Evolutionary conservation across 1,140 invertebrate species (phyloP).

Genomic region (Papilio aristodemus): DNA sequence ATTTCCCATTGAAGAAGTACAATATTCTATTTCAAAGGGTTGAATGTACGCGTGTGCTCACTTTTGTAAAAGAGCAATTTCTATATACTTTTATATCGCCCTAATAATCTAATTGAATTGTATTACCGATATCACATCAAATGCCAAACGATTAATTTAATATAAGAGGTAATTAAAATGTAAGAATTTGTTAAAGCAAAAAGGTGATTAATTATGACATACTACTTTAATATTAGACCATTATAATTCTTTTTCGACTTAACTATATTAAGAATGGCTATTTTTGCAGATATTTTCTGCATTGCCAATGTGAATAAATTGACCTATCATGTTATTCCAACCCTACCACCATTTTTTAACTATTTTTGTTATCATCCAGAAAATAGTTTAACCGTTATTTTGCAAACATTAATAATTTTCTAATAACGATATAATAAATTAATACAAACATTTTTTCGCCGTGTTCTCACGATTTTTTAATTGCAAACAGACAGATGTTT

Average conservation of each 20-base stretch:
- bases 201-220: no score
- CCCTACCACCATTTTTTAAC: no score
- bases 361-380: no score
- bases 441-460: conserved; percentile 56
- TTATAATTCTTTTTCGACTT: no score
- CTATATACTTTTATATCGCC: conserved; percentile 39
- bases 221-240: no score
- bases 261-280: no score
- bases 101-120: conserved; percentile 23
- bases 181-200: no score
- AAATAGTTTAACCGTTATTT: neutral
- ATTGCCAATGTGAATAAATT: no score
- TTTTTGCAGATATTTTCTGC: no score
- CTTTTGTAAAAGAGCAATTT: conserved; percentile 47
- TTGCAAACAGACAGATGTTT: conserved; percentile 71
- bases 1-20: conserved; percentile 54
- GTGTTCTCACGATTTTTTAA: conserved; percentile 77
- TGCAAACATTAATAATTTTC: conserved; percentile 18
- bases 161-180: no score
- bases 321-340: no score
- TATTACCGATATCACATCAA: neutral
- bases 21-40: conserved; percentile 61
- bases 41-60: conserved; percentile 24
- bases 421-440: conserved; percentile 50
- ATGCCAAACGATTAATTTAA: no score